Conservation (phyloP, 2,888 invertebrate species). For the Heliconius ethilla region DNA sequence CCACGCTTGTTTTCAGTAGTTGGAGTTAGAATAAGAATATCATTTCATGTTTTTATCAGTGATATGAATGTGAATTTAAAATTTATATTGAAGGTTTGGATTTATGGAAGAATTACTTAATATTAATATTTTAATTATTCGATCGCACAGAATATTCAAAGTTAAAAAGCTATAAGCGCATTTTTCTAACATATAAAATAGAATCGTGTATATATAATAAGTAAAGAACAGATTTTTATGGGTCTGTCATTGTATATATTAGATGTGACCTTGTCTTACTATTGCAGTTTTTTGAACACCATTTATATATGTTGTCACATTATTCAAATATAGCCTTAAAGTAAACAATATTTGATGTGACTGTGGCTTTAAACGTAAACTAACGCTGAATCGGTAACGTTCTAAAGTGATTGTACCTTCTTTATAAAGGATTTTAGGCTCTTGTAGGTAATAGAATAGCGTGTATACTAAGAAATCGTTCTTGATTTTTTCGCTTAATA, state of each 20-base stretch:
- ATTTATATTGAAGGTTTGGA: no score
- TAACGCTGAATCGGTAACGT: not conserved
- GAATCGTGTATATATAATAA: conserved; percentile 1
- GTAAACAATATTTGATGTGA: not conserved
- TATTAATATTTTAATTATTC: not conserved
- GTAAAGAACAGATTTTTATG: conserved; percentile 17
- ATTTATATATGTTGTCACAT: not conserved
- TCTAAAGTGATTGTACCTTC: conserved; percentile 29
- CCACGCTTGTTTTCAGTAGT: no score
- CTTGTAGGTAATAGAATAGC: not conserved
- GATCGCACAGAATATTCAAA: not conserved
- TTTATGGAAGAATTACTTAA: no score
- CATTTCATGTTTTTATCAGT: no score
- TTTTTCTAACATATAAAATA: not conserved
- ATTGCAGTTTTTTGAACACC: conserved; percentile 14
- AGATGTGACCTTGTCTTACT: not conserved
- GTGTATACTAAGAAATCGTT: not conserved
- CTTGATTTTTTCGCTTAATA: not conserved
- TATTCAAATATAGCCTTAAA: not conserved
- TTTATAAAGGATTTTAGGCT: conserved; percentile 5
- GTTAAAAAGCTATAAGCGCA: conserved; percentile 8
- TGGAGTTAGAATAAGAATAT: no score
- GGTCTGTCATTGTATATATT: conserved; percentile 24
- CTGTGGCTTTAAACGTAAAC: conserved; percentile 8
- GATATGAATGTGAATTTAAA: no score